These are phyloP conservation scores for Apomyelois bistriatella DNA, from an alignment of 2,888 invertebrate genomes.

Conservation along the genomic window DNA sequence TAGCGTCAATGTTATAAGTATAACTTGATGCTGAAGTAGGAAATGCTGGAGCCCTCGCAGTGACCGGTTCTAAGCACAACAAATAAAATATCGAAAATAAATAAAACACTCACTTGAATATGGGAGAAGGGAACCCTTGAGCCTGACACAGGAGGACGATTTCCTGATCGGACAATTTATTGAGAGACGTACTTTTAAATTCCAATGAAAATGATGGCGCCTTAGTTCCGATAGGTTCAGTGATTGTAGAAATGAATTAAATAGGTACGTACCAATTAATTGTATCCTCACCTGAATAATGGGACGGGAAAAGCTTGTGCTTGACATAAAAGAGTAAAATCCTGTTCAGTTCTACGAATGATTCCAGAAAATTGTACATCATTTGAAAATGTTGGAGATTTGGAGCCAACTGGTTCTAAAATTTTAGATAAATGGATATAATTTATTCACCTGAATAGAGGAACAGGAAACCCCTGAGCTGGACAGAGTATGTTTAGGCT, in stretches of 20 bases:
- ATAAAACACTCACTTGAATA: conserved; percentile 81
- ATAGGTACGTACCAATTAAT: not conserved
- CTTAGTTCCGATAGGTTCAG: conserved; percentile 82
- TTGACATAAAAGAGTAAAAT: conserved; percentile 86
- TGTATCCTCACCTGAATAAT: conserved; percentile 66
- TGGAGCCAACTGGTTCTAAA: conserved; percentile 85
- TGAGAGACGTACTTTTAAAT: conserved; percentile 80
- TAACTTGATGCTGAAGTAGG: conserved; percentile 73
- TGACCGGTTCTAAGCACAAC: conserved; percentile 69
- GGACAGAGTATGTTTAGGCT: conserved; percentile 79
- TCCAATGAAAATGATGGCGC: conserved; percentile 79
- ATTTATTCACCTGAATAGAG: conserved; percentile 83
- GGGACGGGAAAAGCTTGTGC: conserved; percentile 89
- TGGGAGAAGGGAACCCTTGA: conserved; percentile 83
- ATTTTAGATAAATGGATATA: conserved; percentile 45
- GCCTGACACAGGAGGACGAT: conserved; percentile 84
- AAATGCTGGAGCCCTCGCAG: conserved; percentile 73
- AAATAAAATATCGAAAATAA: conserved; percentile 21
- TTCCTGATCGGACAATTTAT: conserved; percentile 72
- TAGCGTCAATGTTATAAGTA: conserved; percentile 62
- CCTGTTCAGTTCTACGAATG: conserved; percentile 81
- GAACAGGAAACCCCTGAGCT: conserved; percentile 85
- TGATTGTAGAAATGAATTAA: conserved; percentile 33
- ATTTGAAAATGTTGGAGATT: conserved; percentile 85
- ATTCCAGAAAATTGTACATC: conserved; percentile 85